Percentiles rank a stretch among this genome's conserved stretches.
Conservation (phyloP, 1,140 invertebrate genomes). For the Amyelois transitella region DNA sequence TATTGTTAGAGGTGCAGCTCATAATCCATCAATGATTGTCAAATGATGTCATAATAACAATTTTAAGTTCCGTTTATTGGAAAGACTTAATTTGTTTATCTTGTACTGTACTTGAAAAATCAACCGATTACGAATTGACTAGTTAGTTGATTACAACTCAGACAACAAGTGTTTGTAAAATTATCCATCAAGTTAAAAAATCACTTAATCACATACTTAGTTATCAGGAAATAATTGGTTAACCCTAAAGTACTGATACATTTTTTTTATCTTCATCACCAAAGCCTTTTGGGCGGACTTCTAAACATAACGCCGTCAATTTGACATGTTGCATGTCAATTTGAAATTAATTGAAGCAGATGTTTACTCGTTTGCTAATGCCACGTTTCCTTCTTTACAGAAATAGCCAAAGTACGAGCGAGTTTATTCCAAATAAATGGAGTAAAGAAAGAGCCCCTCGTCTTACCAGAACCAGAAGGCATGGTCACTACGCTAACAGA, state of each 20-base stretch:
- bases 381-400: slow-evolving; percentile 81
- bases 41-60: slow-evolving; percentile 35
- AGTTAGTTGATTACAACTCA: too few relatives aligned
- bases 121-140: too few relatives aligned
- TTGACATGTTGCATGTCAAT: slow-evolving; percentile 37
- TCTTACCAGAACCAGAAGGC: slow-evolving; percentile 95
- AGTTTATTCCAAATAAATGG: slow-evolving; percentile 99
- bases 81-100: background rate
- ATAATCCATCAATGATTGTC: slow-evolving; percentile 33
- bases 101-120: too few relatives aligned
- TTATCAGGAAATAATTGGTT: too few relatives aligned
- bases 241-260: slow-evolving; percentile 10
- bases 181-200: too few relatives aligned
- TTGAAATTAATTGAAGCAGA: slow-evolving; percentile 42
- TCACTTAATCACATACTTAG: too few relatives aligned
- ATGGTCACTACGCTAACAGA: slow-evolving; percentile 94
- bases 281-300: slow-evolving; percentile 34
- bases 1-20: slow-evolving; percentile 30
- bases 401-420: slow-evolving; percentile 98
- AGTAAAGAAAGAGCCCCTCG: slow-evolving; percentile 93
- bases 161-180: too few relatives aligned
- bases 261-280: slow-evolving; percentile 47
- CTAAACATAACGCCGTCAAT: slow-evolving; percentile 43
- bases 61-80: background rate
- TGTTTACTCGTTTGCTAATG: slow-evolving; percentile 29